These are phyloP conservation scores for Chaetoderma sp. DNA, from an alignment of 2,888 invertebrate genomes.

Conservation along the genomic window DNA sequence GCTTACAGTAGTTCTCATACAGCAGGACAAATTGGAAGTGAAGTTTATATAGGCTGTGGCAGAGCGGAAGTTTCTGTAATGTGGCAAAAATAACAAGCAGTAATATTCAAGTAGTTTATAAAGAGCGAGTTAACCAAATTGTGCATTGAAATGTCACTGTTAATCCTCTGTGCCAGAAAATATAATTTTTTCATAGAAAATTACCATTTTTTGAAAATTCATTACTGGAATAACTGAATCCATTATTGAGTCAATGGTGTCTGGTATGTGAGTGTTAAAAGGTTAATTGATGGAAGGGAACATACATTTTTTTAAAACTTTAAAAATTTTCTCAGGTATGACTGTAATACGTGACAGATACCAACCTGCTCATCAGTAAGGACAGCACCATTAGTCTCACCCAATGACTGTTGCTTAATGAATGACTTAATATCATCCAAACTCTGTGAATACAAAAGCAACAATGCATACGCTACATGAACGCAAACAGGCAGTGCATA, in stretches of 20 bases:
- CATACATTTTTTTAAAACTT: too few relatives aligned
- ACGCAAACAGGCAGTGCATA: neutral
- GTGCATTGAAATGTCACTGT: neutral
- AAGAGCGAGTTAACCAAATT: neutral
- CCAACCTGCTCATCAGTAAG: conserved; percentile 75
- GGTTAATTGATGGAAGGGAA: too few relatives aligned
- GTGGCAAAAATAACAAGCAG: too few relatives aligned
- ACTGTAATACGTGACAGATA: too few relatives aligned
- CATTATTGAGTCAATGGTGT: too few relatives aligned
- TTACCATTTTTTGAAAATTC: too few relatives aligned
- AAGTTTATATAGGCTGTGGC: conserved; percentile 88
- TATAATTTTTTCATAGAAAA: too few relatives aligned
- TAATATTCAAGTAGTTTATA: neutral
- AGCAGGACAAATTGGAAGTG: conserved; percentile 91
- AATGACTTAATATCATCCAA: conserved; percentile 82
- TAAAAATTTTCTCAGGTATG: too few relatives aligned
- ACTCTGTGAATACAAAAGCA: conserved; percentile 46
- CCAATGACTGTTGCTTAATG: conserved; percentile 81
- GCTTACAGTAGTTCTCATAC: conserved; percentile 77
- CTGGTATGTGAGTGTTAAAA: too few relatives aligned
- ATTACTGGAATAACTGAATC: too few relatives aligned
- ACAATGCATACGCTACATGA: neutral
- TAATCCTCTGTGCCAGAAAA: neutral
- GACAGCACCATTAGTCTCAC: conserved; percentile 75
- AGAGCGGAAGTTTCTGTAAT: conserved; percentile 81